Evolutionary conservation across 2,113 vertebrate genomes (phyloP), one percentile per base, ranked within the genome.

Genomic region (Saiga tatarica): DNA sequence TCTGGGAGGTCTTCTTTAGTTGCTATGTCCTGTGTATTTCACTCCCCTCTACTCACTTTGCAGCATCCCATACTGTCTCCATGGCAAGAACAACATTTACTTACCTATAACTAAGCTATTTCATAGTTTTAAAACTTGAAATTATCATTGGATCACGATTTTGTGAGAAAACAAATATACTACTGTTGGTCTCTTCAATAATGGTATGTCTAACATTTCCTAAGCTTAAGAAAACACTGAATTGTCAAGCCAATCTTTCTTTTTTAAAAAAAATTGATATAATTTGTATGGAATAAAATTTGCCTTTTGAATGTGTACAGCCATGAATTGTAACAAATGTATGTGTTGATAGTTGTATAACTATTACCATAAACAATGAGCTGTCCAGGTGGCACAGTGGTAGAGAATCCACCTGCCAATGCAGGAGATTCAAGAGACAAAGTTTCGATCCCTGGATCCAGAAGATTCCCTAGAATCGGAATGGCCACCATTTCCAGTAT

Each of bases 111-210:
- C 45, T 88, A 74, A 55, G 79, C n/a, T 71, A 33, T 95, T 97
- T 94, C 91, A 83, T 89, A 94, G 30, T 60, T 64, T 82, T 85
- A 83, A 96, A 97, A 84, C 50, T 47, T 96, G 82, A 83, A 96
- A 7, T 64, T 98, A 92, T 83, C 92, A 95, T 90, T 94, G 86
- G 83, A 81, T 97, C 84, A 95, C 74, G 74, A 39, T 92, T 86
- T 42, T 91, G 28, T 55, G 36, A 95, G 45, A 21, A 21, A 42
- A n/a, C 2, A 64, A 81, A 57, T 59, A 19, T 33, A 52, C 45
- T 53, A 95, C 11, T 94, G 47, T 67, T 67, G 55, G 82, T 19
- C 21, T 91, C 60, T 83, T 79, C n/a, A 36, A 3, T 55, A 82
- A 83, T 36, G 21, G 5, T 71, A 16, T 62, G 74, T 64, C 10